Conservation (phyloP, 1,140 invertebrate species). For the Varroa destructor region DNA sequence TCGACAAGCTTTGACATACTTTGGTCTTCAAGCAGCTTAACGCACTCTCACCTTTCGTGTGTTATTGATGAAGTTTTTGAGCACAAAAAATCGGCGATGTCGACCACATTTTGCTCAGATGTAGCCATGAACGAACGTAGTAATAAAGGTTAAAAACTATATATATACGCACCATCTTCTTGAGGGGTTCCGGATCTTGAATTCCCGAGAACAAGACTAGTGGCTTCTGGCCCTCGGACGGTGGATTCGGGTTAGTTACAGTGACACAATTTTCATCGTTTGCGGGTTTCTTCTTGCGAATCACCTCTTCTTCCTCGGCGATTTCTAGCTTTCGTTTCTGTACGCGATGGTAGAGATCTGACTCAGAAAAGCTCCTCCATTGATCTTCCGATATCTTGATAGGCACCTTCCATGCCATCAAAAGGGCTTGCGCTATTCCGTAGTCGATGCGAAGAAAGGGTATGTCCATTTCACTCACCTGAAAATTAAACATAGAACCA, state of each 20-base stretch:
- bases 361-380: constrained; percentile 5
- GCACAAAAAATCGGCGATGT: no score
- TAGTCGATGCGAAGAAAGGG: neutral
- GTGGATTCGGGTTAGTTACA: constrained; percentile 30
- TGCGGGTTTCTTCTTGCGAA: constrained; percentile 9
- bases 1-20: no score
- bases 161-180: neutral
- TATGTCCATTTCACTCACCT: constrained; percentile 11
- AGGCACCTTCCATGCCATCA: constrained; percentile 11
- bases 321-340: constrained; percentile 7
- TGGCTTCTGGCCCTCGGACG: constrained; percentile 26
- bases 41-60: no score
- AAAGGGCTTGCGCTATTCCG: constrained; percentile 3
- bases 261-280: constrained; percentile 29
- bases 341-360: neutral
- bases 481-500: neutral
- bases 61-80: no score
- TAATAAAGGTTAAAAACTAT: no score
- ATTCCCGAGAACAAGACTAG: constrained; percentile 31
- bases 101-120: no score
- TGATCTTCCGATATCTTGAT: constrained; percentile 12
- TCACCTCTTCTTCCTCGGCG: neutral
- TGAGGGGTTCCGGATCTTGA: constrained; percentile 4
- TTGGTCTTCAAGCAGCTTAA: no score
- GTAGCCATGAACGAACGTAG: no score